Base-by-base conservation (phyloP, 2,797 vertebrate genomes). In the Kryptopterus vitreolus region DNA sequence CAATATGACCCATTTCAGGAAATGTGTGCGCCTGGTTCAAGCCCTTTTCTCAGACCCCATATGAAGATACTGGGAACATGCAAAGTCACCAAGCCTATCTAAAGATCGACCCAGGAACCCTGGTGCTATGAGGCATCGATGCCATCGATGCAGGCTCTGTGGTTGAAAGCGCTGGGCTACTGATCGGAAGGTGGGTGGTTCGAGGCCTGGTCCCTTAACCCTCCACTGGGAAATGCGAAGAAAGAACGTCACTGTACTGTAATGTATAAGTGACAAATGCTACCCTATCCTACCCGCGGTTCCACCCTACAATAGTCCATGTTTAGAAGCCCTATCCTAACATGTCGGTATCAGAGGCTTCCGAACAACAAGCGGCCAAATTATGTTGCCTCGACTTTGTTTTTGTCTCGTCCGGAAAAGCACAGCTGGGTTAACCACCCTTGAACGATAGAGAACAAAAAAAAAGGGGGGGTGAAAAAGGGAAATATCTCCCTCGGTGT, bases 291-390 rank as follows among this genome's bases (percentile, higher is more conserved):
- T 50, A 20, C 46, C 7, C 10, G 9, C n/a, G 18, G 24, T 69
- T 50, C 66, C 13, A 9, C 22, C n/a, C 43, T 29, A 4, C 24
- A 50, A 50, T 29, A 50, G 50, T 0, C 50, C 29, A 69, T 10
- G 16, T 12, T 70, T 31, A 6, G 46, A 50, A 50, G 52, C 71
- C 22, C 48, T 18, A 31, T 31, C 50, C 20, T n/a, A 15, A 72
- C 29, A 9, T 1, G 20, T 15, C 9, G 20, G 50, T 18, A 38
- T 57, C 78, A 83, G 69, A 61, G 33, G 83, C 75, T 76, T 52
- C 18, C 58, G 31, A 80, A 82, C 81, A 88, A 87, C 83, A 88
- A 87, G 83, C 61, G 76, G 74, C 48, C n/a, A 72, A 72, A 79
- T 82, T 78, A 85, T 55, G 69, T 62, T 75, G 70, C 84, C 77